Evolutionary conservation across 2,113 vertebrate genomes (phyloP).

Genomic region (Donacobius atricapilla): DNA sequence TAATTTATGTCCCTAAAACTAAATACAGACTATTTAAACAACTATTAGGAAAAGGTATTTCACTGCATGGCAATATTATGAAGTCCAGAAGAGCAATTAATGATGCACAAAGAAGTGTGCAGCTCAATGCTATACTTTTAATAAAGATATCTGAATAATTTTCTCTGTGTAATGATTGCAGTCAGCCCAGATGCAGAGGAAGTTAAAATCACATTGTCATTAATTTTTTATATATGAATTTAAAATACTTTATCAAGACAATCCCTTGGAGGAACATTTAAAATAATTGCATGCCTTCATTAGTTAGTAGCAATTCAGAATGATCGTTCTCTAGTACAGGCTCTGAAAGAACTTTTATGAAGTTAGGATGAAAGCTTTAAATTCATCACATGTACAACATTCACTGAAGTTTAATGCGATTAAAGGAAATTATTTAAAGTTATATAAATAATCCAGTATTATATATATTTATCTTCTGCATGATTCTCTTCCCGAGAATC

Average conservation of each 20-base stretch:
- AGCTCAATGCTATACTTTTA: background rate
- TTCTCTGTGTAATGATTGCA: conserved; percentile 23
- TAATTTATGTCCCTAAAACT: background rate
- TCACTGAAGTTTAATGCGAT: conserved; percentile 3
- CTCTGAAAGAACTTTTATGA: conserved; percentile 39
- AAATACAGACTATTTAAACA: background rate
- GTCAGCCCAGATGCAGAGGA: conserved; percentile 15
- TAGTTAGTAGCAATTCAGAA: conserved; percentile 39
- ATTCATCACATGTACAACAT: background rate
- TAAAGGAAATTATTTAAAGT: conserved; percentile 41
- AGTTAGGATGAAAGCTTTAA: conserved; percentile 41
- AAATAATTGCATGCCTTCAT: conserved; percentile 57
- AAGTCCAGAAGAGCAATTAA: background rate
- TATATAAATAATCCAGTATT: background rate
- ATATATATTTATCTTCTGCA: background rate
- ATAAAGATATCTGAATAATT: conserved; percentile 41
- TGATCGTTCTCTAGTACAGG: background rate
- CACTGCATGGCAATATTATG: background rate
- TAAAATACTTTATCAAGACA: conserved; percentile 61
- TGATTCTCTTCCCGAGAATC: background rate
- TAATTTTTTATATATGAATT: conserved; percentile 66
- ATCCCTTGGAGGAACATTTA: conserved; percentile 57
- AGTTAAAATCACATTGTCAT: conserved; percentile 17
- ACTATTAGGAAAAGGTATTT: background rate
- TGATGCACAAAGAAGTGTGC: background rate